Base-by-base conservation (phyloP, 2,113 vertebrate species). In the Siphamia tubifer region DNA sequence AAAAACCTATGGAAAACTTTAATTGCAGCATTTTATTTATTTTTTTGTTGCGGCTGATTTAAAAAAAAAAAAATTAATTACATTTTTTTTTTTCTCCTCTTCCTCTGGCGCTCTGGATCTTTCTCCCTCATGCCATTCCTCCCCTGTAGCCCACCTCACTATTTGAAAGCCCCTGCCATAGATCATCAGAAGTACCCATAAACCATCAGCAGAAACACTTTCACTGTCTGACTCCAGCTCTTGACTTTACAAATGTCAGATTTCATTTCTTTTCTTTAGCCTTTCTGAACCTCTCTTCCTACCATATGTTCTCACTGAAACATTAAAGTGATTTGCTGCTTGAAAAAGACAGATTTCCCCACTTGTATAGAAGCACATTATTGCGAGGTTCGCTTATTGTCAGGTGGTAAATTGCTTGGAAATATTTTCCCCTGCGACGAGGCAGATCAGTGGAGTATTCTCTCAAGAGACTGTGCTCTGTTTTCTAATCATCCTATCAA, bases 321-420 rank as follows among this genome's bases (percentile, higher is more conserved):
- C 16, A 13, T 19, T 35, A 25, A 72, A 56, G 38, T 13, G 34
- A 74, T 70, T 55, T 44, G 57, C 43, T 51, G 38, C 56, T 27
- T 52, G 19, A 69, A 84, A 79, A 25, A 53, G 40, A 39, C 38
- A 28, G 25, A 24, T 69, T 72, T 51, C 55, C 20, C 42, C 56
- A 64, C 52, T 68, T 53, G 34, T 69, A 62, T 34, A 39, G 21
- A 20, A 45, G 15, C 47, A 40, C 20, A 69, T 48, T 57, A 51
- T 9, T 28, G 36, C 19, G 25, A 72, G 52, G 64, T 44, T 44
- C 61, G 74, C 61, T 32, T 24, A 49, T 13, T 63, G 61, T 54
- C 82, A 67, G 47, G 27, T 28, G 78, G 51, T 25, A 62, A 64
- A 84, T 56, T 54, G 67, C 39, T 20, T 51, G 61, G 68, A 74